Base-by-base conservation (phyloP, 2,888 invertebrate species). In the Caenorhabditis parvicauda region DNA sequence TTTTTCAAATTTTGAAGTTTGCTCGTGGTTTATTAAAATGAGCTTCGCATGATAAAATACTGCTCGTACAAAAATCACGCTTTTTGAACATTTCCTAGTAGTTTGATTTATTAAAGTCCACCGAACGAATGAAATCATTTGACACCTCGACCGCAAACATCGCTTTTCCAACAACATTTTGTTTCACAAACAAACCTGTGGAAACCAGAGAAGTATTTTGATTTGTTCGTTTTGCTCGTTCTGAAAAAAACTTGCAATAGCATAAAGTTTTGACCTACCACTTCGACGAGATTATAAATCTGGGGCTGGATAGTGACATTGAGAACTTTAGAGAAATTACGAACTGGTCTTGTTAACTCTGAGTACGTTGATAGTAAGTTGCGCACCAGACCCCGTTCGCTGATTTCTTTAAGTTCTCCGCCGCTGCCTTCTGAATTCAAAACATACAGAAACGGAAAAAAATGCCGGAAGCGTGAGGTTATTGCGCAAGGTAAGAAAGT, bases 291-390 rank as follows among this genome's bases (percentile, higher is more conserved):
- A 48, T 64, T 67, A 44, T 72, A 70, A 27, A 72, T 59, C 35
- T 72, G 72, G 21, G 69, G 70, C 38, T 72, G 68, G 3, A 70
- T 64, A 28, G 69, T 70, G 44, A 72, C 67, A 57, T 70, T 69
- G 46, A 72, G 46, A 29, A 68, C 68, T 35, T 59, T 54, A 19
- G 59, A 54, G 48, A 54, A 63, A 50, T 72, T 64, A 46, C 48
- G 59, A 38, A 72, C 72, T 6, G 72, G 72, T 19, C 72, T 37
- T 21, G 65, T 59, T 27, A 64, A 57, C 21, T 64, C 59, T 32
- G 59, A 63, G 47, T 70, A 70, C 28, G 63, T 59, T 21, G 39
- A 52, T 46, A 70, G 53, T 25, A 70, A 49, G 39, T 58, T 45
- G 41, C 62, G 61, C 9, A 64, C 64, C 35, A 70, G 57, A n/a